phyloP scores from a whole-genome alignment of 2,797 vertebrate genomes.

The Ceryle rudis region DNA sequence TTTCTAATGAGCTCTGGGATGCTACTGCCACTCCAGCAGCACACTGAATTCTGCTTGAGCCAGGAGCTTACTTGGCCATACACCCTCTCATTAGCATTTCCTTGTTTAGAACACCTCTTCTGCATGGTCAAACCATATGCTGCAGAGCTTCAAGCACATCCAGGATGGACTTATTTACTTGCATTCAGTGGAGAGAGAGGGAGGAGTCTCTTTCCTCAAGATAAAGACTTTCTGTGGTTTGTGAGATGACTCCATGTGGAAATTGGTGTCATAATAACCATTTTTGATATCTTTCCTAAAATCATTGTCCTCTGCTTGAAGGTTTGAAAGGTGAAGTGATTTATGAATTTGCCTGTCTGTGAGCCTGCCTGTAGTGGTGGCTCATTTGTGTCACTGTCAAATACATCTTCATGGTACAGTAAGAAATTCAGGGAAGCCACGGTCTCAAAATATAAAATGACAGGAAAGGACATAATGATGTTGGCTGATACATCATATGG shows the following conservation, averaged over 20 bases:
- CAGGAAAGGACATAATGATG: conserved; percentile 14
- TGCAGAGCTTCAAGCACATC: background rate
- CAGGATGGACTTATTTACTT: background rate
- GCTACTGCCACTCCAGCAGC: accelerated
- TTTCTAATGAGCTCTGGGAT: background rate
- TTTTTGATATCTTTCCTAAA: conserved; percentile 6
- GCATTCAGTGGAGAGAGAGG: background rate
- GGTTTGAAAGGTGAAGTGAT: conserved; percentile 18
- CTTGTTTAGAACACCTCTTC: background rate
- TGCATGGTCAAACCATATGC: accelerated
- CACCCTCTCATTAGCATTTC: background rate
- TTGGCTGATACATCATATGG: background rate
- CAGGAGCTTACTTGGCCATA: background rate
- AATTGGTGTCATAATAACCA: background rate
- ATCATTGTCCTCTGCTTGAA: background rate
- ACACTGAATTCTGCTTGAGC: background rate
- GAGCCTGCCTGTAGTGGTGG: background rate
- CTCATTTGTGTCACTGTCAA: conserved; percentile 32
- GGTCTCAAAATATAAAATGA: conserved; percentile 39
- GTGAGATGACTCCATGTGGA: background rate
- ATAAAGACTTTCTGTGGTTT: background rate
- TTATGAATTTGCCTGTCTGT: conserved; percentile 23
- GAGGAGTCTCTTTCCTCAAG: background rate
- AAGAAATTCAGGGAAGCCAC: background rate
- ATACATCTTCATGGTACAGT: background rate